These are phyloP conservation scores for Anas bahamensis DNA, from an alignment of 2,797 vertebrate species.

Conservation along the genomic window DNA sequence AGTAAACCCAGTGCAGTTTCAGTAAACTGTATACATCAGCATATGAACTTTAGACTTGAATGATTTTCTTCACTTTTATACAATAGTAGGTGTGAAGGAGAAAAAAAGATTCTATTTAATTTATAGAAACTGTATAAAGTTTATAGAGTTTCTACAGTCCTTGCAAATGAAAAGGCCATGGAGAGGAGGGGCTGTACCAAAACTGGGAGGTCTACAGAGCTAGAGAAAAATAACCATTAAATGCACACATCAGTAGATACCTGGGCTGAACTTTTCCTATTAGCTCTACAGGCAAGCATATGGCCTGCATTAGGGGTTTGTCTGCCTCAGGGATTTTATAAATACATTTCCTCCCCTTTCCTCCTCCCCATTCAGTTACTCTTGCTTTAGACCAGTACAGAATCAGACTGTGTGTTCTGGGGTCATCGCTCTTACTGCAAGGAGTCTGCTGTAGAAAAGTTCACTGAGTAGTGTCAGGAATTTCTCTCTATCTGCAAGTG, in stretches of 20 bases:
- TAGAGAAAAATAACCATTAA: background rate
- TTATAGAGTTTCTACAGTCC: constrained; percentile 71
- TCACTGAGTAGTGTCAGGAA: background rate
- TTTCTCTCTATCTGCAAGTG: background rate
- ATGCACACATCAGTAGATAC: constrained; percentile 43
- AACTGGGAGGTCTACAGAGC: constrained; percentile 42
- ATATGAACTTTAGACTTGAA: constrained; percentile 52
- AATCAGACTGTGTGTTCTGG: background rate
- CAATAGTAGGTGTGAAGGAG: constrained; percentile 61
- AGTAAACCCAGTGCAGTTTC: constrained; percentile 52
- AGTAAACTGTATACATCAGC: constrained; percentile 15
- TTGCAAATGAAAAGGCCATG: constrained; percentile 8
- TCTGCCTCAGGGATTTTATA: constrained; percentile 26
- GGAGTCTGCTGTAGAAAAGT: background rate
- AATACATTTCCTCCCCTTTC: background rate
- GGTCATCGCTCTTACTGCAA: background rate
- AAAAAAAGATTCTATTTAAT: constrained; percentile 68
- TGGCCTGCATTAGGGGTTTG: constrained; percentile 26
- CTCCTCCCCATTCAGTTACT: background rate
- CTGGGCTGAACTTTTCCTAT: constrained; percentile 17
- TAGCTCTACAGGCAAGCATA: background rate
- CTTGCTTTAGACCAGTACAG: background rate
- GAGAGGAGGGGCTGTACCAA: background rate
- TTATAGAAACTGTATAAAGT: constrained; percentile 78
- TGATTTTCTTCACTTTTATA: constrained; percentile 69